Conservation (phyloP, 2,888 invertebrate genomes). For the Lingula anatina region DNA sequence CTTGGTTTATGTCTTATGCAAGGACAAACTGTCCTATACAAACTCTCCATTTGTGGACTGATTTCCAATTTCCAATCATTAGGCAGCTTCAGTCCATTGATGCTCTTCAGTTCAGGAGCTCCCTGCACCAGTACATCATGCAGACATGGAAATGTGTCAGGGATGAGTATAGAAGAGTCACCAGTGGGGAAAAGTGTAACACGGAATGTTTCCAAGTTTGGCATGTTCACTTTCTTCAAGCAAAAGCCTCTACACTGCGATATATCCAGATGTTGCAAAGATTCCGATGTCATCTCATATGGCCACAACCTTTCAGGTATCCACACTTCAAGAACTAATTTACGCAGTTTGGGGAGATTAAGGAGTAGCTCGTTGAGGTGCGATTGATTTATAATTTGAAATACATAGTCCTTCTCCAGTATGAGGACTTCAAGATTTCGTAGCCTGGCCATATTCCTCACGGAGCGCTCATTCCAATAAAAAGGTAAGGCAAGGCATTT, state of each 20-base stretch:
- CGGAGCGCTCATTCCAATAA: conserved; percentile 44
- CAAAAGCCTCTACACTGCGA: conserved; percentile 47
- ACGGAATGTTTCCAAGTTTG: conserved; percentile 30
- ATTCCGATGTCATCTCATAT: conserved; percentile 29
- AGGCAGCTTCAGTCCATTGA: conserved; percentile 40
- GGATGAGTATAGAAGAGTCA: conserved; percentile 33
- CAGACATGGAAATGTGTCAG: conserved; percentile 36
- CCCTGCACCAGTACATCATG: conserved; percentile 35
- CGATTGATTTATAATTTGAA: conserved; percentile 34
- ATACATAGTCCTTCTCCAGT: conserved; percentile 42
- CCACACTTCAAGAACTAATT: conserved; percentile 46
- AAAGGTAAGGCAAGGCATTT: conserved; percentile 43
- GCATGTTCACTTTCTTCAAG: conserved; percentile 29
- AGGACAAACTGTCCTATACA: conserved; percentile 37
- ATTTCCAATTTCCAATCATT: conserved; percentile 24
- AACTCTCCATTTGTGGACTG: conserved; percentile 30
- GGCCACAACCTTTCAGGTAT: conserved; percentile 34
- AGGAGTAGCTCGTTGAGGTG: conserved; percentile 27
- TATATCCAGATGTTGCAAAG: conserved; percentile 42
- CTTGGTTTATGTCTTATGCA: conserved; percentile 35
- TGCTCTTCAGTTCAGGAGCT: conserved; percentile 30
- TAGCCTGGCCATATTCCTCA: conserved; percentile 33
- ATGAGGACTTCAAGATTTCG: conserved; percentile 33
- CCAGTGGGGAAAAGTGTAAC: conserved; percentile 32
- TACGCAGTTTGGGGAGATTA: conserved; percentile 24